Evolutionary conservation across 2,888 invertebrate species (phyloP).

Genomic region (Corythucha ciliata): DNA sequence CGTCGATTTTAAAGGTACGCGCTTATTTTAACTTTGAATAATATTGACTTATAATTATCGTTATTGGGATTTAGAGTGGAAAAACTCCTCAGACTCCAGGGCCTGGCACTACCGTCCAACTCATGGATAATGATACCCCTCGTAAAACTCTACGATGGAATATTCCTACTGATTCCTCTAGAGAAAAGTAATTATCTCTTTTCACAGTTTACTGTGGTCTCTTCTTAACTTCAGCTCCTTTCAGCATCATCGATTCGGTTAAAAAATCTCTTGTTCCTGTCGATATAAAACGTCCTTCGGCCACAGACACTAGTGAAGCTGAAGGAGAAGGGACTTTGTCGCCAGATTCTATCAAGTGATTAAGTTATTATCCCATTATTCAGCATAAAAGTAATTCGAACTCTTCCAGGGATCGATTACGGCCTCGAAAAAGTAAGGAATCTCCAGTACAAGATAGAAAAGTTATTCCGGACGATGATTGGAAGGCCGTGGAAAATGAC

Average conservation of each 20-base stretch:
- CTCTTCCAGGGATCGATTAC: constrained; percentile 6
- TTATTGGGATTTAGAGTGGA: constrained; percentile 10
- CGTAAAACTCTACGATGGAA: constrained; percentile 20
- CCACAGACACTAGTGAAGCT: background rate
- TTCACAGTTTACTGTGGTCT: background rate
- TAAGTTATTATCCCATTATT: background rate
- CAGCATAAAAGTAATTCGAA: background rate
- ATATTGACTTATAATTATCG: too few species aligned
- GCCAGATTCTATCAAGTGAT: background rate
- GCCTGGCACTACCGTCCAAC: background rate
- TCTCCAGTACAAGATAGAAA: too few species aligned
- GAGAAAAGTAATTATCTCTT: constrained; percentile 1
- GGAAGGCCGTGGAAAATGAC: background rate
- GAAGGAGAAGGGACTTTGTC: background rate
- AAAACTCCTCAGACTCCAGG: constrained; percentile 19
- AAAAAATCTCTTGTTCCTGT: constrained; percentile 9
- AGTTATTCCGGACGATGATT: background rate
- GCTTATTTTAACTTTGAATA: background rate
- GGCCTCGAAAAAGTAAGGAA: too few species aligned
- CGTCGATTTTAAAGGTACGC: constrained; percentile 20
- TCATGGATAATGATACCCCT: constrained; percentile 13
- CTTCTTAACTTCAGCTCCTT: background rate
- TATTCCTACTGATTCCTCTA: constrained; percentile 2
- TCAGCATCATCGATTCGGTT: background rate
- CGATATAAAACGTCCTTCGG: too few species aligned